Conservation (phyloP, 2,797 vertebrate genomes). For the Ptychobarbus kaznakovi region DNA sequence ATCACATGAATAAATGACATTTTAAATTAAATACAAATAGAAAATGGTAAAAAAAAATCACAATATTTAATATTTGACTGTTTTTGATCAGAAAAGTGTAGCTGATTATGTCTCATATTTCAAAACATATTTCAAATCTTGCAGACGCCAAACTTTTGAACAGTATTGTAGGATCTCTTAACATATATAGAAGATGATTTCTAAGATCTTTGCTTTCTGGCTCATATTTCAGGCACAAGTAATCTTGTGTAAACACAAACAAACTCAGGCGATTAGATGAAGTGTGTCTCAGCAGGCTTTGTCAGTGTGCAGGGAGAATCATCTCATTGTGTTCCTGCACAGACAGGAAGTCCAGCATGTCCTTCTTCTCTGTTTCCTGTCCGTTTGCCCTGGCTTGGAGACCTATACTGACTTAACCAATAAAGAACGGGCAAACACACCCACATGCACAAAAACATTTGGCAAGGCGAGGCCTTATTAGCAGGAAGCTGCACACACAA, state of each 20-base stretch:
- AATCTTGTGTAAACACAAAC: constrained; percentile 15
- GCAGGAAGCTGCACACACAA: neutral
- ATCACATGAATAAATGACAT: neutral
- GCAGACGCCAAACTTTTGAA: neutral
- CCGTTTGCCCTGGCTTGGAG: constrained; percentile 66
- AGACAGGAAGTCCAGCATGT: constrained; percentile 48
- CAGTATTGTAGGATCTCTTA: neutral
- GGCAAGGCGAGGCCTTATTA: neutral
- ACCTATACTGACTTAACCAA: constrained; percentile 40
- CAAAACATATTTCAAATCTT: neutral
- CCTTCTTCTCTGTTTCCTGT: constrained; percentile 73
- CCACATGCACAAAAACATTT: neutral
- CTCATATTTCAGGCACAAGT: neutral
- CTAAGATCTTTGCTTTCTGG: neutral
- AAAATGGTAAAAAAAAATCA: neutral
- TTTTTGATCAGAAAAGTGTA: neutral
- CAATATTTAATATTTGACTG: too few relatives aligned
- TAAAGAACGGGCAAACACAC: neutral
- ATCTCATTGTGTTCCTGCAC: constrained; percentile 36
- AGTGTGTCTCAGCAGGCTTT: constrained; percentile 30
- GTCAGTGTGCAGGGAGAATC: neutral
- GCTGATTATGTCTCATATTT: neutral
- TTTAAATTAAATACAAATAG: neutral
- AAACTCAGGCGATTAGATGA: neutral
- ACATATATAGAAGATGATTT: neutral